Percentiles rank a stretch among this genome's conserved stretches.
Conservation (phyloP, 2,797 vertebrate genomes). For the Melanogrammus aeglefinus region DNA sequence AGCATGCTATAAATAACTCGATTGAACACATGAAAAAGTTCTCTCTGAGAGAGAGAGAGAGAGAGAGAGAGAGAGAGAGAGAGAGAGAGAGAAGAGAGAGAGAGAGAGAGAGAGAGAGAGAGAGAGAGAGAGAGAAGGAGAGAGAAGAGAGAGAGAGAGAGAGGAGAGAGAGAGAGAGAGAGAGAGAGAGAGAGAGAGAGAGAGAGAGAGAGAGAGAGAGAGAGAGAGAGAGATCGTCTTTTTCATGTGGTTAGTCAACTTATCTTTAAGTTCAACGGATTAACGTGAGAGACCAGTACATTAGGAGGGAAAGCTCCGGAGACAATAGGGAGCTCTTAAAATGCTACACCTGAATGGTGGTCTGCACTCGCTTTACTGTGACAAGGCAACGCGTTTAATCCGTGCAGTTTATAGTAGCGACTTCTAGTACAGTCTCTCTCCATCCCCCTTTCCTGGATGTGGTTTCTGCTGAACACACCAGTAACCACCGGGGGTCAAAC, state of each 20-base stretch:
- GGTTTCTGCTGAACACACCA: background rate
- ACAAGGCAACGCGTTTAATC: background rate
- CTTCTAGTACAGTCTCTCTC: background rate
- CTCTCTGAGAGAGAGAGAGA: too few relatives aligned
- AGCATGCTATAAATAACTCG: constrained; percentile 41
- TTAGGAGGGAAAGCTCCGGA: background rate
- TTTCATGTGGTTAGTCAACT: too few relatives aligned
- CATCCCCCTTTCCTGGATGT: background rate
- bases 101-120: background rate
- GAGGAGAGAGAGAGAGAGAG: background rate
- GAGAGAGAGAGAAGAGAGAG: too few relatives aligned
- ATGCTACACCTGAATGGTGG: background rate
- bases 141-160: too few relatives aligned
- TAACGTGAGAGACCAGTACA: background rate
- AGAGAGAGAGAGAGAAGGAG: too few relatives aligned
- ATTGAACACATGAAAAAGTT: constrained; percentile 40
- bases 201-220: too few relatives aligned
- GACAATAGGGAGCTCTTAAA: background rate
- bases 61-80: too few relatives aligned
- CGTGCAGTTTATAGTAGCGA: too few relatives aligned
- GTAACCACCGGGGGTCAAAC: background rate
- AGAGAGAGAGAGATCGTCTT: background rate
- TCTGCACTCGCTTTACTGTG: background rate
- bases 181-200: too few relatives aligned
- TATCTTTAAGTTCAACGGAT: too few relatives aligned